A percentile compares a stretch with the other conserved stretches of the same genome.
Conservation (phyloP, 2,113 vertebrate genomes). For the Oophaga pumilio region DNA sequence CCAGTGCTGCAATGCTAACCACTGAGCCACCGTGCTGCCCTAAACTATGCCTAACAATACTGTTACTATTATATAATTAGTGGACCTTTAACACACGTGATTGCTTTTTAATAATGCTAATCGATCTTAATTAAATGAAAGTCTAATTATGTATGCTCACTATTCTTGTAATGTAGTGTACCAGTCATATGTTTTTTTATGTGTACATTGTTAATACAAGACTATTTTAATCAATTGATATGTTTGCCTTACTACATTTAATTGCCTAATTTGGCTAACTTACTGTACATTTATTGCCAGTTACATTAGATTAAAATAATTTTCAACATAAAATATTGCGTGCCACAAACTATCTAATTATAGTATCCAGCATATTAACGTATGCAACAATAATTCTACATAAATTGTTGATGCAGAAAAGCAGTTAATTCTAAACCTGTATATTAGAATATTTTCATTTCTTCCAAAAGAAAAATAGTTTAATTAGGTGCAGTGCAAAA, state of each 20-base stretch:
- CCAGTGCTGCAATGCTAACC: no score
- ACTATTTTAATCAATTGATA: background rate
- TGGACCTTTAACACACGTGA: no score
- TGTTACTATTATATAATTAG: no score
- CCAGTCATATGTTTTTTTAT: background rate
- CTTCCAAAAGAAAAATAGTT: slow-evolving; percentile 43
- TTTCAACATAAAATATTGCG: background rate
- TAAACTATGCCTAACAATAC: no score
- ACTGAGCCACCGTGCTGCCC: no score
- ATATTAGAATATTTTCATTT: background rate
- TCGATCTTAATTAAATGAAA: no score
- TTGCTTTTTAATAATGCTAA: no score
- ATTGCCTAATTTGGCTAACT: background rate
- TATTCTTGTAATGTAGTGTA: no score
- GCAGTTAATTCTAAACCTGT: slow-evolving; percentile 24
- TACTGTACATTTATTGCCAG: background rate
- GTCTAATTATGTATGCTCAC: no score
- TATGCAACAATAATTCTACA: background rate
- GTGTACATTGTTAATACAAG: background rate
- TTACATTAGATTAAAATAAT: background rate
- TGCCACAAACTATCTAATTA: slow-evolving; percentile 7
- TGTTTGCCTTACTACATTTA: background rate
- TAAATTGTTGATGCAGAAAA: background rate
- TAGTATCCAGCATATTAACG: background rate
- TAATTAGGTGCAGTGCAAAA: slow-evolving; percentile 43